These are phyloP conservation scores for Drosophila athabasca DNA, from an alignment of 1,140 invertebrate genomes.

Conservation along the genomic window DNA sequence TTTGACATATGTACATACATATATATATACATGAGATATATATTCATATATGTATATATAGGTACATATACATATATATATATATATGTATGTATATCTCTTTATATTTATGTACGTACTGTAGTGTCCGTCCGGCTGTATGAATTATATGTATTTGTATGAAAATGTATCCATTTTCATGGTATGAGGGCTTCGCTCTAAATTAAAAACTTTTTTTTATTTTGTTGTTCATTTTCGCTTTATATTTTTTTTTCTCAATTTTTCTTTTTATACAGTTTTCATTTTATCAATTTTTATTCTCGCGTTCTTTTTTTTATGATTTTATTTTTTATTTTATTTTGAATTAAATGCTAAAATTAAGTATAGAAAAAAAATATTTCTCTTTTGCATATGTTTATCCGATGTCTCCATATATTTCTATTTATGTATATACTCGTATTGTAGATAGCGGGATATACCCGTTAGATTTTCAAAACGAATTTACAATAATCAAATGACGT, in stretches of 20 bases:
- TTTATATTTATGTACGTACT: constrained; percentile 1
- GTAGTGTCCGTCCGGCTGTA: too few relatives aligned
- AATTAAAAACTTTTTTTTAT: constrained; percentile 48
- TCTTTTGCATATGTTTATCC: constrained; percentile 18
- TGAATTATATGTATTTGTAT: constrained; percentile 26
- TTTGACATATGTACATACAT: not conserved
- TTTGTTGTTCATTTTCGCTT: constrained; percentile 17
- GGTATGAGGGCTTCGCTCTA: not conserved
- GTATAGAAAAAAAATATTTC: constrained; percentile 52
- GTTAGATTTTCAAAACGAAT: constrained; percentile 12
- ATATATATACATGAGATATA: constrained; percentile 14
- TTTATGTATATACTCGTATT: constrained; percentile 17
- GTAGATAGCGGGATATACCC: not conserved
- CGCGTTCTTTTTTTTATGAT: constrained; percentile 10
- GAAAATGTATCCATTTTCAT: not conserved
- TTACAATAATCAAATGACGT: constrained; percentile 40
- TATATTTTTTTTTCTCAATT: constrained; percentile 22
- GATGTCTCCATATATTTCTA: constrained; percentile 13
- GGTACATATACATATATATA: constrained; percentile 1
- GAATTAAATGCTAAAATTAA: constrained; percentile 59
- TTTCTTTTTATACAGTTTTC: constrained; percentile 47
- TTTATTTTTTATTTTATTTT: constrained; percentile 15
- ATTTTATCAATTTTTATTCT: constrained; percentile 4
- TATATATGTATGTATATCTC: constrained; percentile 23
- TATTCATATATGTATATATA: constrained; percentile 19